Evolutionary conservation across 2,113 vertebrate genomes (phyloP), one percentile per base, ranked within the genome.

Genomic region (Corythornis madagascariensis): DNA sequence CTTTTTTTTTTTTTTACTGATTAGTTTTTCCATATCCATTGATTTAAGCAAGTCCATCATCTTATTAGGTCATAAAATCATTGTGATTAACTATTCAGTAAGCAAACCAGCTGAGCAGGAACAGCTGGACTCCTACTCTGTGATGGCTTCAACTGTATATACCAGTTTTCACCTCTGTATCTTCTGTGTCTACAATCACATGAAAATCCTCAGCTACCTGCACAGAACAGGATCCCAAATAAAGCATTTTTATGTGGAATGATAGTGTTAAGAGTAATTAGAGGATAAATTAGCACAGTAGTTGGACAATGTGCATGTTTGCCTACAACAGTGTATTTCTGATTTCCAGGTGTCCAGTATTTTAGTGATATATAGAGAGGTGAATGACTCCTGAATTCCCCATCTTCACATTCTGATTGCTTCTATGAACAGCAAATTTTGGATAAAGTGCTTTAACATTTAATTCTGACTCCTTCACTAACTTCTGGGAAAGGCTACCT

Each of bases 381-480:
- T 45, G 24, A 91, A 64, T 13, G 9, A 66, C 24, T 90, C 38
- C 50, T 52, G 26, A 48, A 55, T 38, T 88, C 86, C 75, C 33
- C 20, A 5, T 40, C 47, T 84, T 94, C 71, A 71, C n/a, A 75
- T 48, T 82, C 53, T 33, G 45, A 59, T 50, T 80, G 40, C 61
- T 83, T 64, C 70, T 86, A 11, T 57, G 25, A 88, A 64, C 52
- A 92, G 43, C 56, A 50, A 80, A 56, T 66, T 90, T 53, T 66
- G 50, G 71, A 90, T 90, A 91, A 95, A 96, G 76, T 90, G 94
- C 95, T 95, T 92, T 92, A 86, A 80, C 11, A 65, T 65, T 65
- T 31, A 79, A 82, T 3, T 64, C 48, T 53, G 71, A 47, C 14
- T 90, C 74, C 85, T 95, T 70, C 79, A 90, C 56, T 73, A 56